Percentiles rank a stretch among this genome's conserved stretches.
Conservation (phyloP, 1,140 invertebrate species). For the Panulirus ornatus region DNA sequence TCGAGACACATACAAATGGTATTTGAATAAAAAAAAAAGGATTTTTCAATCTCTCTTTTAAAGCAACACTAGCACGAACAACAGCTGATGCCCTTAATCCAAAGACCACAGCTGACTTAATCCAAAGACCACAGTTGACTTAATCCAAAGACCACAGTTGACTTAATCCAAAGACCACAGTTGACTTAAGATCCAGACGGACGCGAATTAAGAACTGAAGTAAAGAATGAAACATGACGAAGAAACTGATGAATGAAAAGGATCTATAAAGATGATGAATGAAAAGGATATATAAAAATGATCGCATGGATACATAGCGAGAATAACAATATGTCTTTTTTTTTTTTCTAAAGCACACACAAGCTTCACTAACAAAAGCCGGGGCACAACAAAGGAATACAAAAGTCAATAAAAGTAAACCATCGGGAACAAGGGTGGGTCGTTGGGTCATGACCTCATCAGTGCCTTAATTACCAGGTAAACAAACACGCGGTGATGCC, state of each 20-base stretch:
- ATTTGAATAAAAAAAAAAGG: not conserved
- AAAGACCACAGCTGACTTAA: too few relatives aligned
- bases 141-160: too few relatives aligned
- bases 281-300: not conserved
- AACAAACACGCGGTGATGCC: not conserved
- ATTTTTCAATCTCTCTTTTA: too few relatives aligned
- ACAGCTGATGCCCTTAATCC: too few relatives aligned
- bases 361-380: too few relatives aligned
- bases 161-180: too few relatives aligned
- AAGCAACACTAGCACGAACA: too few relatives aligned
- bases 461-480: not conserved
- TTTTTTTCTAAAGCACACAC: too few relatives aligned
- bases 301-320: too few relatives aligned
- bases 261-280: not conserved
- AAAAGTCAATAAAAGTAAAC: not conserved
- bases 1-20: not conserved
- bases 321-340: not conserved
- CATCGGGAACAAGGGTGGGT: not conserved
- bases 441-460: not conserved
- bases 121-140: too few relatives aligned
- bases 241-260: not conserved
- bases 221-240: not conserved
- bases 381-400: not conserved
- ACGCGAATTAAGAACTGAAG: not conserved
- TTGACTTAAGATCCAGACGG: too few relatives aligned